Evolutionary conservation across 1,140 invertebrate species (phyloP).

Genomic region (Oscheius sp.): DNA sequence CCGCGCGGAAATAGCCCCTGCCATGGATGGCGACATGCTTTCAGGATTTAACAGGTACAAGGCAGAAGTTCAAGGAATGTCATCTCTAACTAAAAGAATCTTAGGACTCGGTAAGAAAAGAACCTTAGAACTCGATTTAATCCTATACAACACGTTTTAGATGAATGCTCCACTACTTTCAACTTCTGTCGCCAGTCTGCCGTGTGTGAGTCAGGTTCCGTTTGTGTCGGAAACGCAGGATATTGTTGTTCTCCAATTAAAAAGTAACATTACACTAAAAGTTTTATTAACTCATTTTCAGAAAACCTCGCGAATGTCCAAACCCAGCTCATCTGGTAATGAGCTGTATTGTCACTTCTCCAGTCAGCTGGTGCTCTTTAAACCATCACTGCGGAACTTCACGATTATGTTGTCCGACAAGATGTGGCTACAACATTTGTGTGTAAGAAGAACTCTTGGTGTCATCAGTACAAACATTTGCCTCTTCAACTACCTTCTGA

Average conservation of each 20-base stretch:
- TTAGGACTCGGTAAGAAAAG: neutral
- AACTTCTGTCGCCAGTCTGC: neutral
- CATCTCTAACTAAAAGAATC: neutral
- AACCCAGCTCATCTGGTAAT: neutral
- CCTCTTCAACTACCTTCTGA: neutral
- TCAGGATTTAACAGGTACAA: neutral
- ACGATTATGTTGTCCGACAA: neutral
- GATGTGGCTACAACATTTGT: neutral
- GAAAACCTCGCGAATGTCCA: neutral
- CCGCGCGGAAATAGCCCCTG: neutral
- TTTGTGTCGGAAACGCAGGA: neutral
- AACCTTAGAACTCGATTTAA: neutral
- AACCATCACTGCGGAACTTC: neutral
- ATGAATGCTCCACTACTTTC: neutral
- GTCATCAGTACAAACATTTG: constrained; percentile 2
- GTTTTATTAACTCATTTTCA: neutral
- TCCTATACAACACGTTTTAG: neutral
- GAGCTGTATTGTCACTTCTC: neutral
- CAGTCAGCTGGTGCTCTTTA: neutral
- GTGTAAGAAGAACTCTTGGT: neutral
- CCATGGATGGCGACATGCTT: neutral
- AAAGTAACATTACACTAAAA: neutral
- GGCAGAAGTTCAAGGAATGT: neutral
- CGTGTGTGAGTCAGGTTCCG: neutral
- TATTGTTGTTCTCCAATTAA: neutral